Evolutionary conservation across 2,797 vertebrate genomes (phyloP).

Genomic region (Danio choprae): DNA sequence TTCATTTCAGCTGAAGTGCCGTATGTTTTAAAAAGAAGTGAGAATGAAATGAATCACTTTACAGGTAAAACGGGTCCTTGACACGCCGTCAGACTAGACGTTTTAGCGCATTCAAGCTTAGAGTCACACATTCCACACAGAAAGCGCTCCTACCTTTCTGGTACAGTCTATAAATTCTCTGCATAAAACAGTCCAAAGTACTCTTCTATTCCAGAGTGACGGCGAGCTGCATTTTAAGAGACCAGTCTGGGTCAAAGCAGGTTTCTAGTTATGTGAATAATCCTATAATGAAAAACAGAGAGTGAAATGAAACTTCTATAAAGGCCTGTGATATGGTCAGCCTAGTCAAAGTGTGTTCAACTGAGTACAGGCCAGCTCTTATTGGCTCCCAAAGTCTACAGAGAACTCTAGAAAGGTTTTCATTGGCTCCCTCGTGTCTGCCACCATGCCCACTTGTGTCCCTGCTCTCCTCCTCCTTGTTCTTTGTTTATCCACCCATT

Average conservation of each 20-base stretch:
- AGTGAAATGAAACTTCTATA: background rate
- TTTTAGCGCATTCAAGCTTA: conserved; percentile 45
- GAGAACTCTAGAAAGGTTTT: conserved; percentile 56
- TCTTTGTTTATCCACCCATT: conserved; percentile 69
- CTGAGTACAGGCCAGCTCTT: conserved; percentile 67
- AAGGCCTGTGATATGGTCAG: conserved; percentile 20
- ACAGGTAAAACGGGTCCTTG: conserved; percentile 47
- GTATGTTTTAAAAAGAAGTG: conserved; percentile 34
- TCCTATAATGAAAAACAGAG: background rate
- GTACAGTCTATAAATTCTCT: conserved; percentile 48
- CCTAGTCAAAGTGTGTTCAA: conserved; percentile 28
- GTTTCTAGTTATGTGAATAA: conserved; percentile 8
- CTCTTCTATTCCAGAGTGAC: conserved; percentile 36
- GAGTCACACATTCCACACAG: conserved; percentile 46
- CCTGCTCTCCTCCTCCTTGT: conserved; percentile 73
- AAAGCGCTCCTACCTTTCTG: conserved; percentile 54
- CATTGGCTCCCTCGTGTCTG: conserved; percentile 71
- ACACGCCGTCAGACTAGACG: conserved; percentile 14
- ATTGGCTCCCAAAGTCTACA: conserved; percentile 67
- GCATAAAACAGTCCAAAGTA: conserved; percentile 38
- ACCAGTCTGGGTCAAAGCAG: conserved; percentile 33
- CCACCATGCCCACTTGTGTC: conserved; percentile 67
- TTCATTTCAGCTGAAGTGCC: conserved; percentile 29
- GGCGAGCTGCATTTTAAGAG: conserved; percentile 13
- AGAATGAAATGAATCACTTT: conserved; percentile 48